phyloP scores from a whole-genome alignment of 2,113 vertebrate species.

The Collichthys lucidus region DNA sequence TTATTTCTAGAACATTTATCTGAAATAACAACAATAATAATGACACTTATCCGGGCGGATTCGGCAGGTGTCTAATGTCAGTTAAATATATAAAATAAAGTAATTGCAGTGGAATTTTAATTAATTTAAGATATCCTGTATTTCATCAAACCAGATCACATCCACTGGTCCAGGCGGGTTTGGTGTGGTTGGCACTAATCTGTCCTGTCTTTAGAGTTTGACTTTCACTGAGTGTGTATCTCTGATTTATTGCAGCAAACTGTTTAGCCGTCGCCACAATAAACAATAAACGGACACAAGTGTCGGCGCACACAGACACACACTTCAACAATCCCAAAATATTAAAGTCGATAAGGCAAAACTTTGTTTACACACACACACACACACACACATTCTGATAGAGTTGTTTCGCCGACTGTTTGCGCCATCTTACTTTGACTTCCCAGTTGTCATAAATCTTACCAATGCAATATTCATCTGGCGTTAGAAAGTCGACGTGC shows the following conservation, averaged over 20 bases:
- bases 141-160: slow-evolving; percentile 88
- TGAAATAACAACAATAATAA: background rate
- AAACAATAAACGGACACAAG: slow-evolving; percentile 55
- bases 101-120: slow-evolving; percentile 58
- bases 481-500: slow-evolving; percentile 63
- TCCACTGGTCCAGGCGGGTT: slow-evolving; percentile 85
- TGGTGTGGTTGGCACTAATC: slow-evolving; percentile 87
- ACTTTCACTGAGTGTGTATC: slow-evolving; percentile 73
- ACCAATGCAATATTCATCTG: slow-evolving; percentile 55
- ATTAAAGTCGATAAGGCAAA: slow-evolving; percentile 16
- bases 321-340: slow-evolving; percentile 11
- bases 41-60: background rate
- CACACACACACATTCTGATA: background rate
- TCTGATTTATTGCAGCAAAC: slow-evolving; percentile 68
- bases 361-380: slow-evolving; percentile 24
- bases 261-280: slow-evolving; percentile 66
- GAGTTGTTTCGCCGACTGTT: slow-evolving; percentile 27
- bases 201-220: slow-evolving; percentile 84
- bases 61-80: background rate
- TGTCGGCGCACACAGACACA: slow-evolving; percentile 1
- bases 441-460: slow-evolving; percentile 46
- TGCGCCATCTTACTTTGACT: slow-evolving; percentile 53
- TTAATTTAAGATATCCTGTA: slow-evolving; percentile 62
- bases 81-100: slow-evolving; percentile 4
- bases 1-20: background rate